These are phyloP conservation scores for Caenorhabditis elegans DNA, from an alignment of 1,140 invertebrate species.

Conservation along the genomic window WBcel235 BX284603.4:10242001-10242500, in stretches of 20 bases:
- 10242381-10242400: slow-evolving; percentile 61
- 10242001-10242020: no score
- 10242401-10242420: slow-evolving; percentile 48
- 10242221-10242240: slow-evolving; percentile 64
- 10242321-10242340: slow-evolving; percentile 33
- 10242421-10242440: slow-evolving; percentile 65
- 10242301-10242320: slow-evolving; percentile 20
- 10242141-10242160: slow-evolving; percentile 66
- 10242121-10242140: slow-evolving; percentile 62
- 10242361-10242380: slow-evolving; percentile 58
- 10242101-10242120: no score
- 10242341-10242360: slow-evolving; percentile 40
- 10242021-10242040: no score
- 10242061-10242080: no score
- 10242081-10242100: no score
- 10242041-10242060: no score
- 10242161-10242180: slow-evolving; percentile 60
- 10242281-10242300: not conserved
- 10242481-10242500: not conserved
- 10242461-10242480: slow-evolving; percentile 34
- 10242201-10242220: slow-evolving; percentile 63
- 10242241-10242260: slow-evolving; percentile 53
- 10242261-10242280: no score
- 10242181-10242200: slow-evolving; percentile 60
- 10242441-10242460: slow-evolving; percentile 57